Percentiles rank a stretch among this genome's conserved stretches.
Evolutionary conservation across 2,113 vertebrate genomes (phyloP).

Genomic region (Petrocephalus microphthalmus): DNA sequence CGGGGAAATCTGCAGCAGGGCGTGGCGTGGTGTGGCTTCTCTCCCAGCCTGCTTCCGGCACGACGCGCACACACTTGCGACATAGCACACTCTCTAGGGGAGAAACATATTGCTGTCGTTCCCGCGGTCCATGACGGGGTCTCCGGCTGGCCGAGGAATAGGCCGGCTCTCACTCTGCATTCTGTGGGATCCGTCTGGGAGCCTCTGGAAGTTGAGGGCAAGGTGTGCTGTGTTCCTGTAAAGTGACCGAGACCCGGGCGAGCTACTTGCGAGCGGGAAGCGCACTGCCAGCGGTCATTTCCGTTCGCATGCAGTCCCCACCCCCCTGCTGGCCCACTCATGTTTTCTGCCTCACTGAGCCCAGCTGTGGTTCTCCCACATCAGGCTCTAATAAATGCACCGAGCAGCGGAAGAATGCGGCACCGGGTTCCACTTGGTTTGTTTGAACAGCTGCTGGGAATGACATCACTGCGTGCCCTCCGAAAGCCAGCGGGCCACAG

Average conservation of each 20-base stretch:
- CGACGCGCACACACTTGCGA: constrained; percentile 40
- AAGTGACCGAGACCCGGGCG: not conserved
- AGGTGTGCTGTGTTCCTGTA: not conserved
- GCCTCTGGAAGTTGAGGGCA: not conserved
- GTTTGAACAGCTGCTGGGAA: constrained; percentile 47
- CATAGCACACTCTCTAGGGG: constrained; percentile 33
- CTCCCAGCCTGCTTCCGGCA: not conserved
- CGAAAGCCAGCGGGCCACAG: not conserved
- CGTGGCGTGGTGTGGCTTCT: not conserved
- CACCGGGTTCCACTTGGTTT: constrained; percentile 23
- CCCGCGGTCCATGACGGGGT: constrained; percentile 36
- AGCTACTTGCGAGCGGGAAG: not conserved
- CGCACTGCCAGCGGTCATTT: constrained; percentile 23
- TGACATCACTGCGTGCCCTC: constrained; percentile 38
- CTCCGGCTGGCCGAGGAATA: constrained; percentile 29
- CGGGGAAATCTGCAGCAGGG: not conserved
- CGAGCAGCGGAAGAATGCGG: constrained; percentile 9
- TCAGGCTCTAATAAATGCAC: constrained; percentile 46
- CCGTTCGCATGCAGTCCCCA: constrained; percentile 18
- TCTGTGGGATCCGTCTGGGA: constrained; percentile 9
- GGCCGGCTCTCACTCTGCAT: constrained; percentile 27
- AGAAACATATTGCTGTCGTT: constrained; percentile 38
- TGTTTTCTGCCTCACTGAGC: constrained; percentile 21
- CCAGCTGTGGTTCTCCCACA: constrained; percentile 42
- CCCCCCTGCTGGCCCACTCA: not conserved